Percentiles rank a stretch among this genome's conserved stretches.
These are phyloP conservation scores for Nyctereutes procyonoides DNA, from an alignment of 2,113 vertebrate genomes.

Conservation along the genomic window DNA sequence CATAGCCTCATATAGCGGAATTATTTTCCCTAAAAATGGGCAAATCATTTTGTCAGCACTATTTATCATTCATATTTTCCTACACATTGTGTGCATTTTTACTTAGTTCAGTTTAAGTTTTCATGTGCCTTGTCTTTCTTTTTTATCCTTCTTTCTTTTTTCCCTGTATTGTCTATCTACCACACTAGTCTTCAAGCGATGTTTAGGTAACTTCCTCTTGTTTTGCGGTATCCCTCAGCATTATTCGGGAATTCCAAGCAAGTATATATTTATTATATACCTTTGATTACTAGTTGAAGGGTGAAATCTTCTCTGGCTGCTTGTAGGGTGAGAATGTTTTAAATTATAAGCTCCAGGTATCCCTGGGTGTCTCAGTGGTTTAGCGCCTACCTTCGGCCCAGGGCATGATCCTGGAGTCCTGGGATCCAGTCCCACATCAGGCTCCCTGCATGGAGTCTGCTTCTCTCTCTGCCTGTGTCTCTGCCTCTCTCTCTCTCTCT, in stretches of 20 bases:
- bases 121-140: background rate
- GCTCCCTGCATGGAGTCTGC: too few relatives aligned
- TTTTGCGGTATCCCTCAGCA: background rate
- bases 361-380: too few relatives aligned
- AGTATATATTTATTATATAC: background rate
- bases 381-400: too few relatives aligned
- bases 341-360: background rate
- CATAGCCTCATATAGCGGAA: background rate
- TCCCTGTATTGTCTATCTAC: background rate
- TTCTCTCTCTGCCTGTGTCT: too few relatives aligned
- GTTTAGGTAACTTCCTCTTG: background rate
- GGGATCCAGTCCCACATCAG: too few relatives aligned
- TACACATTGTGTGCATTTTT: background rate
- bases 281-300: background rate
- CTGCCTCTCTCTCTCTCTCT: too few relatives aligned
- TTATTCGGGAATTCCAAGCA: slow-evolving; percentile 29
- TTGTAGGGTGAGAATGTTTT: background rate
- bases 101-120: background rate
- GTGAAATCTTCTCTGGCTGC: background rate
- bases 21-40: background rate
- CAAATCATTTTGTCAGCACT: background rate
- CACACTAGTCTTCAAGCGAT: background rate
- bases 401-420: too few relatives aligned
- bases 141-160: background rate
- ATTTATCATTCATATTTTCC: background rate